Evolutionary conservation across 2,113 vertebrate genomes (phyloP), one percentile per base, ranked within the genome.

Genomic region (Rattus rattus): DNA sequence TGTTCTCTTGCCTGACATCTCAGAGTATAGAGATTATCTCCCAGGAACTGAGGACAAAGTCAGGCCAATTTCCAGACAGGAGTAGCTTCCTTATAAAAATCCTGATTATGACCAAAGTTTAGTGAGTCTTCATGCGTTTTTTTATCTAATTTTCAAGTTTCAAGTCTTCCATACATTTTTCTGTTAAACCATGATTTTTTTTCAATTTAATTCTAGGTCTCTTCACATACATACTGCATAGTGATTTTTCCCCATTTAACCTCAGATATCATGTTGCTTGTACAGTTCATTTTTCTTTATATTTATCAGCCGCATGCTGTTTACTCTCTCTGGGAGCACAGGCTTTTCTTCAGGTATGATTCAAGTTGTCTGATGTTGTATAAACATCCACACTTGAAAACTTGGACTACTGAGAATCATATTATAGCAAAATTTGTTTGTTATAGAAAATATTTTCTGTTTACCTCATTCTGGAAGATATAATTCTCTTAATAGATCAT

Each of bases 361-460:
- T 85, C 12, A 81, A 81, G 56, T 80, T 92, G 13, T 90, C 7
- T 90, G 39, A 5, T 89, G 56, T 59, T 22, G 91, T 56, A 89
- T 65, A 65, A 61, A 84, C 16, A 73, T 19, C 13, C 0, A 2
- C 24, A 75, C 17, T 83, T 96, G 39, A 89, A 19, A 92, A 94
- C 86, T 81, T 70, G 79, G 9, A 94, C 16, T 69, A 89, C 12
- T 47, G 2, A 92, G 3, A 36, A 17, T 67, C 26, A 47, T 20
- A 52, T 80, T 11, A 19, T 75, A 81, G 49, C 10, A 92, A 89
- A 95, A 28, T 39, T n/a, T 70, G 33, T 85, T 80, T 73, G 7
- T 92, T 94, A 76, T 39, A 90, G 17, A 49, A 89, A 79, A 88
- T 77, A 7, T 63, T n/a, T 81, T 69, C 39, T 91, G 83, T 95